Evolutionary conservation across 2,888 invertebrate genomes (phyloP).

Genomic region (Cephonodes hylas): DNA sequence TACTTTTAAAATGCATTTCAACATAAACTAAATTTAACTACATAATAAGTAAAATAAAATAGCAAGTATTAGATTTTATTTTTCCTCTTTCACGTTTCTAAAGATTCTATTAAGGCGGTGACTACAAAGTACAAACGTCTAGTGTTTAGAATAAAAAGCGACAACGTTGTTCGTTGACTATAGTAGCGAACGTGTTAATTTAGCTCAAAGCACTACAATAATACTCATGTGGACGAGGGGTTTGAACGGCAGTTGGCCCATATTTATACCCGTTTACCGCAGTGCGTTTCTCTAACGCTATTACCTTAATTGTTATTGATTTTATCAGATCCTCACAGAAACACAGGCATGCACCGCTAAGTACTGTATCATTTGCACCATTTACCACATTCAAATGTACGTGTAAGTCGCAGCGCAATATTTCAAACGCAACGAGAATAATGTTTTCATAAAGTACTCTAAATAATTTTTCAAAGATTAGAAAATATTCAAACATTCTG

Average conservation of each 20-base stretch:
- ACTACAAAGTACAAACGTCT: not conserved
- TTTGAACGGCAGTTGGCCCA: constrained; percentile 1
- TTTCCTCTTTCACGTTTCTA: not conserved
- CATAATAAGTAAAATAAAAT: too few species aligned
- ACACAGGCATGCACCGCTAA: not conserved
- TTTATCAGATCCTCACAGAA: constrained; percentile 8
- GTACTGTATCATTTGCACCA: constrained; percentile 1
- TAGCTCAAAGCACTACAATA: not conserved
- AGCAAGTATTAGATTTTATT: not conserved
- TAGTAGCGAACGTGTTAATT: not conserved
- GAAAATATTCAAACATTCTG: not conserved
- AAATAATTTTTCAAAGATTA: not conserved
- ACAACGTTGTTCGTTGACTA: not conserved
- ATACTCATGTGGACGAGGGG: not conserved
- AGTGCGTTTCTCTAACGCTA: constrained; percentile 1
- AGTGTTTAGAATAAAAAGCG: not conserved
- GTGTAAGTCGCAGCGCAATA: not conserved
- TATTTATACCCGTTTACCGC: not conserved
- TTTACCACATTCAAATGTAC: not conserved
- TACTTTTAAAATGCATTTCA: too few species aligned
- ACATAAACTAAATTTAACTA: too few species aligned
- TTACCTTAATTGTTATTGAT: constrained; percentile 11
- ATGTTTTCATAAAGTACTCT: not conserved
- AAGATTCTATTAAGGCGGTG: not conserved
- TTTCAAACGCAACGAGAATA: not conserved